Evolutionary conservation across 1,140 invertebrate genomes (phyloP).

Genomic region (Carposina sasakii): DNA sequence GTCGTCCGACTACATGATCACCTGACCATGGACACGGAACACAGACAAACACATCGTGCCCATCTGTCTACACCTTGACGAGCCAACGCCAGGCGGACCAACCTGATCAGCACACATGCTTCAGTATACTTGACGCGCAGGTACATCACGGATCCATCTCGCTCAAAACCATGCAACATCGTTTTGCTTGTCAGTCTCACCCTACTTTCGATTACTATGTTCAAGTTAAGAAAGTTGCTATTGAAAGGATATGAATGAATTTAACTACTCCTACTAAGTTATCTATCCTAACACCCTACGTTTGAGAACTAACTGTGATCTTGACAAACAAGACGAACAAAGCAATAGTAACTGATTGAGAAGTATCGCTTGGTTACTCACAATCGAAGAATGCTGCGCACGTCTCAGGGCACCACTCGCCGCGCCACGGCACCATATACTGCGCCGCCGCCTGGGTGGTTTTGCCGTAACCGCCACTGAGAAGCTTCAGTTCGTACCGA

Average conservation of each 20-base stretch:
- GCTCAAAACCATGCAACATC: not conserved
- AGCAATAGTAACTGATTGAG: not conserved
- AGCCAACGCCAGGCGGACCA: not conserved
- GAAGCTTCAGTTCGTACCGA: constrained; percentile 17
- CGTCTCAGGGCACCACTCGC: constrained; percentile 17
- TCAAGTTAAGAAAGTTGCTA: not conserved
- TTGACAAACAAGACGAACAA: not conserved
- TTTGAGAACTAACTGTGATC: not conserved
- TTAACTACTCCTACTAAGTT: not conserved
- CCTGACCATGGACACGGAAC: not conserved
- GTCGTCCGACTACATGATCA: not conserved
- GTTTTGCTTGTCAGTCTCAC: not conserved
- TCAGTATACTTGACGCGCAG: not conserved
- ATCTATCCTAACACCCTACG: not conserved
- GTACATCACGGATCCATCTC: not conserved
- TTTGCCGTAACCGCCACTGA: constrained; percentile 11
- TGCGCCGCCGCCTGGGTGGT: constrained; percentile 19
- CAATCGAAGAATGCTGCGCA: constrained; percentile 9
- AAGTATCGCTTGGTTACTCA: not conserved
- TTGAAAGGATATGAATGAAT: not conserved
- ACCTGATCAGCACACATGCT: not conserved
- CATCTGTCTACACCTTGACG: not conserved
- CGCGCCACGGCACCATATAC: constrained; percentile 19
- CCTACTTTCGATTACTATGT: not conserved
- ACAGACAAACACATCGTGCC: not conserved